Conservation (phyloP, 2,797 vertebrate species). For the Psittacula echo region DNA sequence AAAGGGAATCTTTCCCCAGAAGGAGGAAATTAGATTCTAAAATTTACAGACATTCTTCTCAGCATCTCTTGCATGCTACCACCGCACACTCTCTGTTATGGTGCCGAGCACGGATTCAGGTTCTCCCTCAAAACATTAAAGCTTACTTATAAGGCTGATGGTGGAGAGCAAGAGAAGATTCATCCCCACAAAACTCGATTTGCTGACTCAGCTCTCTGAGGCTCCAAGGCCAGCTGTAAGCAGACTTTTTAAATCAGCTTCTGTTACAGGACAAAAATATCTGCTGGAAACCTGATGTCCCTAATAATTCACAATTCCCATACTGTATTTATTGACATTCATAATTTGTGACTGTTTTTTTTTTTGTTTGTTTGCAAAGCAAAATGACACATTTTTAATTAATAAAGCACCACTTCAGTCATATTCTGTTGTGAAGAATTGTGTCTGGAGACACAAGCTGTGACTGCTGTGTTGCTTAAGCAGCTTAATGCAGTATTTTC, state of each 20-base stretch:
- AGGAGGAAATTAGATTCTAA: slow-evolving; percentile 14
- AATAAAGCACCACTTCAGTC: slow-evolving; percentile 51
- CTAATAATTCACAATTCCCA: slow-evolving; percentile 62
- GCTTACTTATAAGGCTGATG: background rate
- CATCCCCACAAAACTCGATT: background rate
- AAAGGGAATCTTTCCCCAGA: background rate
- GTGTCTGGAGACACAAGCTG: background rate
- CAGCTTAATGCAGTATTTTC: background rate
- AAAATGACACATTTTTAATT: background rate
- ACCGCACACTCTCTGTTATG: accelerated
- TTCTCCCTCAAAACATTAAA: slow-evolving; percentile 11
- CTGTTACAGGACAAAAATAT: slow-evolving; percentile 70
- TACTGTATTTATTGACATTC: slow-evolving; percentile 56
- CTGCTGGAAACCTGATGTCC: slow-evolving; percentile 64
- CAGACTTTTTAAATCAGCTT: slow-evolving; percentile 70
- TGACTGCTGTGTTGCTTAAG: background rate
- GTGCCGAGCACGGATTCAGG: background rate
- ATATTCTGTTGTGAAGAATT: slow-evolving; percentile 19
- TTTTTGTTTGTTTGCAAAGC: background rate
- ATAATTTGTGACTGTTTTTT: slow-evolving; percentile 4
- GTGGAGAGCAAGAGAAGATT: background rate
- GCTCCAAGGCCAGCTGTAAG: slow-evolving; percentile 52
- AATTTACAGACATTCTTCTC: background rate
- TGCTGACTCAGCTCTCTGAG: slow-evolving; percentile 30
- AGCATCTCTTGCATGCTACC: background rate